Base-by-base conservation (phyloP, 2,113 vertebrate genomes). In the Clarias macrocephalus region DNA sequence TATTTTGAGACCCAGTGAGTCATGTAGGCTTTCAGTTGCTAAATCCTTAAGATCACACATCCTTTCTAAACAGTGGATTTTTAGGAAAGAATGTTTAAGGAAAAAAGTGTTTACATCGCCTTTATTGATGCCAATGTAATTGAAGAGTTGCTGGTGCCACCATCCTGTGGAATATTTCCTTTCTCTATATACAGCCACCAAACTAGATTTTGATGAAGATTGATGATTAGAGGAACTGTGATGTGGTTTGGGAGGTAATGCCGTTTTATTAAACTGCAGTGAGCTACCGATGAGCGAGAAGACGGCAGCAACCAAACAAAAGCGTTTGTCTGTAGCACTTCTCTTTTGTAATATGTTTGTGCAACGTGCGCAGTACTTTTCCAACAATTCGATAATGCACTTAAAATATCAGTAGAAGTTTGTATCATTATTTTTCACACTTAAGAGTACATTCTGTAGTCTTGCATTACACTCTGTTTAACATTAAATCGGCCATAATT, bases 1-100 rank as follows among this genome's bases (percentile, higher is more conserved):
- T 87, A 87, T 87, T 83, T 87, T 87, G 68, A 87, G 80, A 83
- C 80, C 42, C 48, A 66, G 72, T 87, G 86, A 87, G 70, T 81
- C 85, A 86, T 81, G 33, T 23, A 70, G n/a, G 62, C 85, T 86
- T 70, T 81, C 18, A 5, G 70, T 87, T 87, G 80, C 68, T 82
- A 75, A 82, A 83, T 48, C 80, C 75, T 87, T 82, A 63, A 63
- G 68, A 56, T 87, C 42, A 25, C 19, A n/a, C 18, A 75, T 23
- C 9, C 59, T 66, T 72, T 28, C 66, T 13, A 80, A 75, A 68
- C 60, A 5, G 7, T 76, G 28, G 33, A 19, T 6, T 83, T 42
- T 23, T 83, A 52, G 3, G 8, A 4, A 48, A 48, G 7, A 48
- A 48, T 48, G 48, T 48, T 48, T 7, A 48, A 28, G 9, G 2